Conservation (phyloP, 2,797 vertebrate genomes). For the Thamnophis elegans region DNA sequence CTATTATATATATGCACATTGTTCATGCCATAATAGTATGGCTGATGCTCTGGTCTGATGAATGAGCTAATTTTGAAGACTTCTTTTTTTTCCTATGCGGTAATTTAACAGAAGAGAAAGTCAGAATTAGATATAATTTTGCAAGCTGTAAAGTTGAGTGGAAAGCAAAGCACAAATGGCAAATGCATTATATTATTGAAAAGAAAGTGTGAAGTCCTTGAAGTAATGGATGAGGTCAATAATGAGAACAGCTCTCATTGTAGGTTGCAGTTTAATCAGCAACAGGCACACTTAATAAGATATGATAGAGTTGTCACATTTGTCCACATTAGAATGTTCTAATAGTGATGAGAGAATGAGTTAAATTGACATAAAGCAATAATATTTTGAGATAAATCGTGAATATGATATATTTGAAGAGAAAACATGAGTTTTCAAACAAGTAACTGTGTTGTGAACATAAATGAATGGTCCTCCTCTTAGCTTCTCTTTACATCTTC, state of each 20-base stretch:
- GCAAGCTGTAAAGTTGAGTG: constrained; percentile 69
- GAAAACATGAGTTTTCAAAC: background rate
- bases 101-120: constrained; percentile 55
- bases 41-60: constrained; percentile 48
- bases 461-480: background rate
- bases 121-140: constrained; percentile 70
- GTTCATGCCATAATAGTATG: constrained; percentile 34
- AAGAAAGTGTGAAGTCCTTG: constrained; percentile 45
- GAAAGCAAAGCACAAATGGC: constrained; percentile 68
- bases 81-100: constrained; percentile 37
- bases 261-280: constrained; percentile 65
- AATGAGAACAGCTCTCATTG: constrained; percentile 54
- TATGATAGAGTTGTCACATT: constrained; percentile 13
- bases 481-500: background rate
- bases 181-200: constrained; percentile 66
- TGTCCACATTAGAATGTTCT: background rate
- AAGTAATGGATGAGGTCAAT: constrained; percentile 67
- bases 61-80: constrained; percentile 59
- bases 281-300: constrained; percentile 20
- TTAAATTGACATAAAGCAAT: background rate
- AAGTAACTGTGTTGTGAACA: background rate
- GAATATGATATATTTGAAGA: background rate
- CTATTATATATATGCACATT: background rate
- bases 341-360: background rate
- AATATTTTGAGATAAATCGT: background rate